Base-by-base conservation (phyloP, 2,113 vertebrate genomes). In the Prietella phreatophila region DNA sequence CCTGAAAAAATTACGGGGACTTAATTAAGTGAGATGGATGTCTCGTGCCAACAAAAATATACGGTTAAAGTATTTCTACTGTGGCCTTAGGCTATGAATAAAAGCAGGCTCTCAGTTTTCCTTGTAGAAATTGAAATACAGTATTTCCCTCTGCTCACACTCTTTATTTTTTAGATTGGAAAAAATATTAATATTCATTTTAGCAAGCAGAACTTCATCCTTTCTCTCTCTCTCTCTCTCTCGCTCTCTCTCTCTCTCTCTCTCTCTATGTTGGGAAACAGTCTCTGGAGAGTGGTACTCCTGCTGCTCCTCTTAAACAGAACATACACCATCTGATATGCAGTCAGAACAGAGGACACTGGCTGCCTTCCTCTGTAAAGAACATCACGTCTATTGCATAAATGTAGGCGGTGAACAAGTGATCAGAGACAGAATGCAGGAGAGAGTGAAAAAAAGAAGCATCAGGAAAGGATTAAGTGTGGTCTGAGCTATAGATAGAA, bases 21-120 rank as follows among this genome's bases (percentile, higher is more conserved):
- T 87, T 65, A 85, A 87, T 61, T 33, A 61, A 87, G 79, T 53
- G 78, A 69, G 79, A 85, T 90, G 36, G 75, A 85, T 82, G n/a
- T 36, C 17, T 80, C 27, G 11, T 55, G 65, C 84, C 61, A 73
- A 39, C 30, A 75, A 47, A 58, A 83, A 89, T 82, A 85, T n/a
- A 87, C 39, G 20, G 75, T 76, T 69, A 27, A 56, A n/a, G 15
- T 56, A 69, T 86, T 86, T 56, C 67, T 86, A 10, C 10, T 25
- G 5, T 20, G 6, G 61, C 76, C 65, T 81, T 22, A 33, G 60
- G 47, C 47, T 56, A 36, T 55, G 30, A 58, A 82, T 69, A 56
- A 36, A 82, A 71, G 63, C 61, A 56, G 27, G 53, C 30, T 39
- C 27, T 71, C 25, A 5, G 25, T 36, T 71, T 65, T 56, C 55